These are phyloP conservation scores for Notospermus geniculatus DNA, from an alignment of 1,140 invertebrate species.

Conservation along the genomic window DNA sequence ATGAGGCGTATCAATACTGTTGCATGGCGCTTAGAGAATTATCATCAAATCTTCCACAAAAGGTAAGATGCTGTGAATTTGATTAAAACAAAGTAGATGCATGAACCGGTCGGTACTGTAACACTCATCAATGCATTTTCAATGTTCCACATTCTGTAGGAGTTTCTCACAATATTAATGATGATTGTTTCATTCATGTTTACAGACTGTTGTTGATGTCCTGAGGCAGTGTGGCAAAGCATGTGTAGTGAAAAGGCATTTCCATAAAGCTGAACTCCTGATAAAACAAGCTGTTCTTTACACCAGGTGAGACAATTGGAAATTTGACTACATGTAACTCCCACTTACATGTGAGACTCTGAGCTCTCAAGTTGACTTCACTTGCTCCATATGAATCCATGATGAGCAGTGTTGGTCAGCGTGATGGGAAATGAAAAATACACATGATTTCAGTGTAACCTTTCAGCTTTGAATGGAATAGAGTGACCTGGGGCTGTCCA, in stretches of 20 bases:
- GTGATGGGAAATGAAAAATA: no score
- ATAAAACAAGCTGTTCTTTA: constrained; percentile 77
- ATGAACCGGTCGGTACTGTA: no score
- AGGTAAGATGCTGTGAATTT: constrained; percentile 27
- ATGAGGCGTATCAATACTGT: constrained; percentile 60
- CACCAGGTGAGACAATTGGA: constrained; percentile 56
- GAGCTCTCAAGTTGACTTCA: no score
- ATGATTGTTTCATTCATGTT: no score
- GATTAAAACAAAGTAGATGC: background rate
- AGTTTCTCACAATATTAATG: no score
- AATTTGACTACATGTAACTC: background rate
- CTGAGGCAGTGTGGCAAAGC: constrained; percentile 79
- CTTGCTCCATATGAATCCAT: no score
- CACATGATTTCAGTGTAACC: no score
- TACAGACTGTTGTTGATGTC: constrained; percentile 68
- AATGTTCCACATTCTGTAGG: no score
- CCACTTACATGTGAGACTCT: background rate
- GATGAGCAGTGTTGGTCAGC: no score
- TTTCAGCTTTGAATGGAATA: no score
- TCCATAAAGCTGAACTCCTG: constrained; percentile 73
- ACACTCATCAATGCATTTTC: no score
- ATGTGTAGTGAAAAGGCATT: constrained; percentile 82
- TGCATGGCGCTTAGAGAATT: constrained; percentile 59
- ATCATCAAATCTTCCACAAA: constrained; percentile 51
- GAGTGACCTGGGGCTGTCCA: no score